Conservation (phyloP, 2,888 invertebrate genomes). For the Seira ritae region DNA sequence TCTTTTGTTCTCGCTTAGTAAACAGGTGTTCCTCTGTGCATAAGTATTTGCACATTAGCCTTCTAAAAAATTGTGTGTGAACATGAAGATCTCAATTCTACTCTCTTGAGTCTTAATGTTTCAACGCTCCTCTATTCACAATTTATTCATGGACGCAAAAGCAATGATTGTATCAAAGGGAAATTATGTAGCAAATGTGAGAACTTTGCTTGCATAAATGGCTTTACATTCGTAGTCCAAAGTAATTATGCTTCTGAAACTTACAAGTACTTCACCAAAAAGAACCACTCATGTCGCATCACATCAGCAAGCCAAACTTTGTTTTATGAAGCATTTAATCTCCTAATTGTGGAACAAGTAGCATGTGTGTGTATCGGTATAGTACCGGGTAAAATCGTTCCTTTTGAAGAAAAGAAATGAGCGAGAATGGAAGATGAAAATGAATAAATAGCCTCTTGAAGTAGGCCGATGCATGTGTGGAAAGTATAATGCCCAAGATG, state of each 20-base stretch:
- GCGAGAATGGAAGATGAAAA: constrained; percentile 1
- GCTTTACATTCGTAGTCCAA: neutral
- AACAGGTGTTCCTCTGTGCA: constrained; percentile 55
- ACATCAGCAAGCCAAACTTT: no score
- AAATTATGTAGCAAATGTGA: no score
- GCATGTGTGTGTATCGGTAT: constrained; percentile 15
- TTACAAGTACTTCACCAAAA: no score
- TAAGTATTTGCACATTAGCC: constrained; percentile 54
- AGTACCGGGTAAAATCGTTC: constrained; percentile 30
- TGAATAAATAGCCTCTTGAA: constrained; percentile 35
- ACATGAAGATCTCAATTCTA: no score
- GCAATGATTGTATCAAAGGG: neutral
- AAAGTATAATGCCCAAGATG: constrained; percentile 6
- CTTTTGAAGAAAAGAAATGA: constrained; percentile 27
- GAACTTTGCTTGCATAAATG: neutral
- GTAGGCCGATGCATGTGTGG: constrained; percentile 16
- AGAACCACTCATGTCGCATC: no score
- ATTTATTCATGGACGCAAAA: constrained; percentile 29
- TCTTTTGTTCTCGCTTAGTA: constrained; percentile 54
- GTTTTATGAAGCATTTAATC: no score
- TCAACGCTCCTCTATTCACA: constrained; percentile 32
- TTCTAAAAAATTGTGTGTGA: no score
- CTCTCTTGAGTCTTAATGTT: no score
- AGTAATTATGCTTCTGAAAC: no score
- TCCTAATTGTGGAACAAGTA: neutral